phyloP scores from a whole-genome alignment of 2,797 vertebrate species.

The Lepilemur ruficaudatus region DNA sequence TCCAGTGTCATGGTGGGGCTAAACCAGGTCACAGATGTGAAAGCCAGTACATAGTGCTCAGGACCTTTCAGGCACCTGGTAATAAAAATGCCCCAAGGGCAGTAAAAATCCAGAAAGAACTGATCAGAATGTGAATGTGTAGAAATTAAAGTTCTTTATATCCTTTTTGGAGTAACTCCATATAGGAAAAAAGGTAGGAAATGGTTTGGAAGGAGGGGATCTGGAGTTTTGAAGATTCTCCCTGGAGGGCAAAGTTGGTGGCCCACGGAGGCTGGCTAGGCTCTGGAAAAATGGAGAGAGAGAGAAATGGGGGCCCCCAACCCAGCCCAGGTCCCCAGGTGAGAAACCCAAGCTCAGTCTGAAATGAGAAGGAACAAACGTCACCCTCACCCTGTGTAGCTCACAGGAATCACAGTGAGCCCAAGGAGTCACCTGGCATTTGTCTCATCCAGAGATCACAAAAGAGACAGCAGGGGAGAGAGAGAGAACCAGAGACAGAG shows the following conservation, averaged over 20 bases:
- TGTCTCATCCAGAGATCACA: not conserved
- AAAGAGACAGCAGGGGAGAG: not conserved
- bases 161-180: not conserved
- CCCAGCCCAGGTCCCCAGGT: too few species aligned
- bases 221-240: not conserved
- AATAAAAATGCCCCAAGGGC: not conserved
- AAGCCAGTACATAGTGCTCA: not conserved
- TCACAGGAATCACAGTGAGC: not conserved
- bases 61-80: not conserved
- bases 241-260: not conserved
- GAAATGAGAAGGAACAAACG: not conserved
- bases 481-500: not conserved
- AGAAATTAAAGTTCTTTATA: conserved; percentile 5
- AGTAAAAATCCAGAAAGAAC: not conserved
- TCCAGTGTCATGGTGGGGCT: not conserved
- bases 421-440: not conserved
- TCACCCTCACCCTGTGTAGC: not conserved
- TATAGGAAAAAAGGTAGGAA: not conserved
- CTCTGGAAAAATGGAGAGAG: not conserved
- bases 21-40: too few species aligned
- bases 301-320: not conserved
- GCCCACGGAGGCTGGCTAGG: not conserved
- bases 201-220: not conserved
- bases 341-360: not conserved
- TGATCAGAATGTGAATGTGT: not conserved